Percentiles rank a stretch among this genome's conserved stretches.
Conservation (phyloP, 1,140 invertebrate genomes). For the Cydia pomonella region DNA sequence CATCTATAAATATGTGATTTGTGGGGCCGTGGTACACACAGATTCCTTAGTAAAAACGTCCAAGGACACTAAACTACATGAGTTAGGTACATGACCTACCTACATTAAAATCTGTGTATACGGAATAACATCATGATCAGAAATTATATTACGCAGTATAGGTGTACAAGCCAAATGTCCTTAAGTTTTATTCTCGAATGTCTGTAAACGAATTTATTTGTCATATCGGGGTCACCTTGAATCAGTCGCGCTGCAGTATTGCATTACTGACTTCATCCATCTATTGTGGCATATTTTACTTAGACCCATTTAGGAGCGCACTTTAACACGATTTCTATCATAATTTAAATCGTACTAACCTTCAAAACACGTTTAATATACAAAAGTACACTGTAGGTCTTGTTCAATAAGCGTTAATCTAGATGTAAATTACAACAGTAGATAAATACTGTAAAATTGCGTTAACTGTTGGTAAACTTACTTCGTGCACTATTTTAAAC, state of each 20-base stretch:
- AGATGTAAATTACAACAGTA: conserved; percentile 2
- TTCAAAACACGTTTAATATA: conserved; percentile 38
- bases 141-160: background rate
- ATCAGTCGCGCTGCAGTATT: conserved; percentile 50
- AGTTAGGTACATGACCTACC: too few relatives aligned
- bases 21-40: too few relatives aligned
- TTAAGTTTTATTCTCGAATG: background rate
- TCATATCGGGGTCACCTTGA: conserved; percentile 57
- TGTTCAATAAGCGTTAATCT: conserved; percentile 40
- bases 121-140: background rate
- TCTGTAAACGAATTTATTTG: conserved; percentile 17
- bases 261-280: conserved; percentile 38
- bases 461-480: background rate
- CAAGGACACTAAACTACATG: too few relatives aligned
- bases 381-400: conserved; percentile 45
- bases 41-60: too few relatives aligned
- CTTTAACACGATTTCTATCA: conserved; percentile 41
- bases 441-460: conserved; percentile 2
- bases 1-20: too few relatives aligned
- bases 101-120: background rate
- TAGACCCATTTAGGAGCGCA: conserved; percentile 41
- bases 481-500: background rate
- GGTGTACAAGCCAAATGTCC: background rate
- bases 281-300: conserved; percentile 46
- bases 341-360: conserved; percentile 41